phyloP scores from a whole-genome alignment of 2,888 invertebrate species.

The Pteria penguin region DNA sequence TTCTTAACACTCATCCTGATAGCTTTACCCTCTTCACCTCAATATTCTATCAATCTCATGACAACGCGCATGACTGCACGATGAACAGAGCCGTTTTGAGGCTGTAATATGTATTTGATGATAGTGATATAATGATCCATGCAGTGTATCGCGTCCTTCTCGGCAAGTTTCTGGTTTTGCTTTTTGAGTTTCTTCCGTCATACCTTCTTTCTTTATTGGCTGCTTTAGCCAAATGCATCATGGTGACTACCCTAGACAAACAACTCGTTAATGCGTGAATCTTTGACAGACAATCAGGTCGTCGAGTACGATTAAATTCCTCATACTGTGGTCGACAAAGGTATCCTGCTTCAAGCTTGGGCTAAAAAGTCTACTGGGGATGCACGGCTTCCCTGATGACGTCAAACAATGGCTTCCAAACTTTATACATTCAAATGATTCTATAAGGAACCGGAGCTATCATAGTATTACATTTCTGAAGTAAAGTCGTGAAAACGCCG shows the following conservation, averaged over 20 bases:
- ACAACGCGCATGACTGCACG: conserved; percentile 4
- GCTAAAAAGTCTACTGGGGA: conserved; percentile 45
- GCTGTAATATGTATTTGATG: background rate
- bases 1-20: conserved; percentile 24
- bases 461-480: no score
- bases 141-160: conserved; percentile 7
- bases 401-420: no score
- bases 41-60: background rate
- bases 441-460: no score
- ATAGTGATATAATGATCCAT: background rate
- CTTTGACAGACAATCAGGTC: conserved; percentile 42
- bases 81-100: conserved; percentile 12
- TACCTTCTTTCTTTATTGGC: background rate
- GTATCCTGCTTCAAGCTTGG: conserved; percentile 40
- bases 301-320: conserved; percentile 48
- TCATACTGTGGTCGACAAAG: conserved; percentile 34
- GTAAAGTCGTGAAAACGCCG: no score
- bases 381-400: no score
- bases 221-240: background rate
- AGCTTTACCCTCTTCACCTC: background rate
- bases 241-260: conserved; percentile 49
- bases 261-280: conserved; percentile 40
- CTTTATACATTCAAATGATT: no score
- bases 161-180: conserved; percentile 10
- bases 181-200: background rate